Evolutionary conservation across 2,888 invertebrate genomes (phyloP), one percentile per base, ranked within the genome.

Genomic region (Chaetogeoica ovagalla): DNA sequence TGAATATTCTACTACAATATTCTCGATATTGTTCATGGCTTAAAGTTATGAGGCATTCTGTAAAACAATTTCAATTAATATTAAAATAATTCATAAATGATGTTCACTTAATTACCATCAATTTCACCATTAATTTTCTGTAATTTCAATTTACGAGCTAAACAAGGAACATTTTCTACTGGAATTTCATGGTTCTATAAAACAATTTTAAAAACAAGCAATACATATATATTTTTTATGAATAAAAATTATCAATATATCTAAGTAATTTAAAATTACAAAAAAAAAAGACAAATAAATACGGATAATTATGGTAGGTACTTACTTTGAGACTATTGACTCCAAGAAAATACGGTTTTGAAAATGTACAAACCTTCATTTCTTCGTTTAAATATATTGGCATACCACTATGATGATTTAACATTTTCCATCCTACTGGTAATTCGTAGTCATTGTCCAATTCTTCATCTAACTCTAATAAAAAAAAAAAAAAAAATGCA

Each of bases 331-430:
- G 94, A 86, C 96, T 95, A 13, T 95, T 96, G 39, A 94, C 92
- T n/a, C 98, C 98, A 3, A 99, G 89, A 86, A 96, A 97, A 88
- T 99, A 99, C 0, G 99, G 99, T 83, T 95, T 93, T 7, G 96
- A 91, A 79, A 97, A 88, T 1, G 96, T 96, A 86, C 96, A 96
- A 39, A 98, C 97, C 74, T 98, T 88, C 0, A 93, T 90, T 79
- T 89, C 88, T 84, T 95, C 94, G 86, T 99, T 97, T 83, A 99
- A 89, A 87, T 95, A 98, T 62, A 99, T 88, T 1, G 97, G 97
- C 93, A 99, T 95, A 23, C 99, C 98, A 86, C 96, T 96, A 86
- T 94, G 92, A 87, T 99, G 99, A 0, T 94, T 94, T 37, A 97
- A 93, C 88, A 94, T 92, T 83, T 97, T 92, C 99, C 99, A 99